Evolutionary conservation across 2,888 invertebrate species (phyloP).

Genomic region (Gryllus longicercus): DNA sequence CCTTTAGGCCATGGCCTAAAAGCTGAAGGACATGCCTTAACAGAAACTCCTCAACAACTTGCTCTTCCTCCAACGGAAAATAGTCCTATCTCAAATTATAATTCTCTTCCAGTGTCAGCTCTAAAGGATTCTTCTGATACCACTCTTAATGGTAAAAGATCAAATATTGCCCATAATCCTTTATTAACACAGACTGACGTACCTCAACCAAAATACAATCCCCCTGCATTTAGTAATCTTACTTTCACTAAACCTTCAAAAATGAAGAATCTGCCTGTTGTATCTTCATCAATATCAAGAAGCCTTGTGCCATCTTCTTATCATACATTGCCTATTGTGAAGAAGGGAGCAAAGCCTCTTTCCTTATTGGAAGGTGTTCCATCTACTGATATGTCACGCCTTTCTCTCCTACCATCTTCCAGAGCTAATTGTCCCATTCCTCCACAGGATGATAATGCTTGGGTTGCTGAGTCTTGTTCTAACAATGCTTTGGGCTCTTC

Average conservation of each 20-base stretch:
- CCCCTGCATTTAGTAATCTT: background rate
- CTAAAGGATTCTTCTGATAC: background rate
- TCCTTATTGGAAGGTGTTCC: background rate
- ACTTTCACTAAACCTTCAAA: background rate
- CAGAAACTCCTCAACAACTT: background rate
- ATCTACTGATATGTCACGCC: background rate
- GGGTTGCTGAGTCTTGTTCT: constrained; percentile 29
- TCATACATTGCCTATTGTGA: constrained; percentile 28
- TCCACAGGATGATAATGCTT: constrained; percentile 20
- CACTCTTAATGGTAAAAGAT: background rate
- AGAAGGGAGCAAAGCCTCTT: constrained; percentile 24
- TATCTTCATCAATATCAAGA: constrained; percentile 19
- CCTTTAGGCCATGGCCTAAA: background rate
- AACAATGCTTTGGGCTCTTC: constrained; percentile 32
- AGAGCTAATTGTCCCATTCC: background rate
- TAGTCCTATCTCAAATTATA: background rate
- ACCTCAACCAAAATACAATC: background rate
- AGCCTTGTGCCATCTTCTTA: constrained; percentile 21
- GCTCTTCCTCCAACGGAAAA: background rate
- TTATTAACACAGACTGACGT: background rate
- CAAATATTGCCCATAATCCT: background rate
- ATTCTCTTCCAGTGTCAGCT: background rate
- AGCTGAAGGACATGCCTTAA: background rate
- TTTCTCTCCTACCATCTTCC: background rate
- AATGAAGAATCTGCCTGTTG: background rate